Evolutionary conservation across 2,113 vertebrate species (phyloP), one percentile per base, ranked within the genome.

Genomic region (Seriola quinqueradiata): DNA sequence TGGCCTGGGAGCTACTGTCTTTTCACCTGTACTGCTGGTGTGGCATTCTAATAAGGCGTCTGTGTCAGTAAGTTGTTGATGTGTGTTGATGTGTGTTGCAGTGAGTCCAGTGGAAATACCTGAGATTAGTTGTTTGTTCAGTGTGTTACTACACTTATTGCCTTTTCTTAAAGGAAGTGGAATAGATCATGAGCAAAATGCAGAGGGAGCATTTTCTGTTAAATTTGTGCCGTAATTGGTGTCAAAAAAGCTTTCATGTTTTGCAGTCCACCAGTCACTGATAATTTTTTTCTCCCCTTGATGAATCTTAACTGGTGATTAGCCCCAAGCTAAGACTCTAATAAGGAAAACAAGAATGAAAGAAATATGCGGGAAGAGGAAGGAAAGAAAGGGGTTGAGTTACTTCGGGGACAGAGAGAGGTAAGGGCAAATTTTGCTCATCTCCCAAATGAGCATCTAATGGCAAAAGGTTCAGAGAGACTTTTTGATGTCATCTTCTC

Each of bases 31-130:
- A 58, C 48, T 42, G 42, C 69, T 77, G 69, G 55, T 28, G 66
- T 21, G 10, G 81, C 76, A 88, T 89, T 73, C 74, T 77, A 87
- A 90, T 85, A 52, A 77, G 79, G 21, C 28, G 46, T 40, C 70
- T 75, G 14, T 40, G 59, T 75, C 74, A 64, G 66, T 74, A 59
- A 79, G 75, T 67, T 70, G 32, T 58, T 48, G 36, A 48, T 63
- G 17, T n/a, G n/a, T n/a, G n/a, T n/a, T n/a, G n/a, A n/a, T n/a
- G n/a, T n/a, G n/a, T n/a, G n/a, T n/a, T n/a, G 23, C 36, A 71
- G 40, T 6, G 8, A 46, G 7, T 77, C 54, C 28, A 64, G 61
- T 36, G 19, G 10, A 66, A 46, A 61, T 64, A 13, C 66, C 21
- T 44, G 2, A 32, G 23, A 79, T 82, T 42, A 59, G 28, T 60